Percentiles rank a stretch among this genome's conserved stretches.
Evolutionary conservation across 2,797 vertebrate genomes (phyloP).

Genomic region (Myotis daubentonii): DNA sequence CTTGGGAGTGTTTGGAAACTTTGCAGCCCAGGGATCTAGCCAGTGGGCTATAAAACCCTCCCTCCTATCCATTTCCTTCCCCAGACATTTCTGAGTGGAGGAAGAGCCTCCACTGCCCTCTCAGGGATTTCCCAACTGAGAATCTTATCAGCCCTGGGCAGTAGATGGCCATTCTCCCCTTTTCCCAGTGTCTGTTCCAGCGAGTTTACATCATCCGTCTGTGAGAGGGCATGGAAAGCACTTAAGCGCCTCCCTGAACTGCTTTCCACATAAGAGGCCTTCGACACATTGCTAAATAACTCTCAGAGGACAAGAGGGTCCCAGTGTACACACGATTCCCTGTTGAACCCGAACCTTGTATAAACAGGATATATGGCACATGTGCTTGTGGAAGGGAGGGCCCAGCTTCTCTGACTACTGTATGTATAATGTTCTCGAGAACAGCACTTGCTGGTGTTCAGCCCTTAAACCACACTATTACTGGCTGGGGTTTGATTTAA

Average conservation of each 20-base stretch:
- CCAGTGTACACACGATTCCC: slow-evolving; percentile 48
- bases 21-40: slow-evolving; percentile 49
- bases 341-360: slow-evolving; percentile 54
- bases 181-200: background rate
- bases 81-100: background rate
- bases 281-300: slow-evolving; percentile 65
- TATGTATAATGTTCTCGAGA: background rate
- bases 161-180: background rate
- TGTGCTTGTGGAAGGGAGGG: slow-evolving; percentile 28
- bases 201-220: background rate
- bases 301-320: slow-evolving; percentile 64
- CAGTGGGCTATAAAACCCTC: background rate
- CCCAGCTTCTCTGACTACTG: background rate
- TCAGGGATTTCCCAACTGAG: background rate
- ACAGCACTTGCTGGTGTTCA: background rate
- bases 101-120: background rate
- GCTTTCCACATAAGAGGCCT: slow-evolving; percentile 65
- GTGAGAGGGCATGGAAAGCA: slow-evolving; percentile 42
- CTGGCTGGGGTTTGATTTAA: slow-evolving; percentile 50
- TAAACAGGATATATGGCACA: slow-evolving; percentile 68
- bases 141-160: background rate
- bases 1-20: slow-evolving; percentile 63
- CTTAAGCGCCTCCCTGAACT: background rate
- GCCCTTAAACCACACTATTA: background rate
- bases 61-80: background rate